These are phyloP conservation scores for Drosophila paramelanica DNA, from an alignment of 2,888 invertebrate species.

Conservation along the genomic window DNA sequence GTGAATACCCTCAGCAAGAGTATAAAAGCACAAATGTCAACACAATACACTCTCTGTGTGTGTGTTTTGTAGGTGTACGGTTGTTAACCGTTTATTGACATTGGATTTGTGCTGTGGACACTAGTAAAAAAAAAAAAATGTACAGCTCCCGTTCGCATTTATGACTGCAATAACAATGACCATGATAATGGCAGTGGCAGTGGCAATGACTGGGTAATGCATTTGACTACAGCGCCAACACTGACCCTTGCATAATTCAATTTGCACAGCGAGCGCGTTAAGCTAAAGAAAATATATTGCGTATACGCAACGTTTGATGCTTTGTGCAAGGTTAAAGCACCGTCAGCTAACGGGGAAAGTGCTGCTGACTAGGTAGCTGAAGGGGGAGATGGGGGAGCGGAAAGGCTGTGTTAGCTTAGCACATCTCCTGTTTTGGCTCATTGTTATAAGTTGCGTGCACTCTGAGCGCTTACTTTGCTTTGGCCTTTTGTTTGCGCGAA, in stretches of 20 bases:
- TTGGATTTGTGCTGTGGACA: slow-evolving; percentile 56
- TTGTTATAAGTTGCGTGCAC: slow-evolving; percentile 65
- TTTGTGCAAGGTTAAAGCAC: slow-evolving; percentile 35
- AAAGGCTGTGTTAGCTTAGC: slow-evolving; percentile 26
- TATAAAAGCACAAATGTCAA: slow-evolving; percentile 63
- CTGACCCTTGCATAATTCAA: slow-evolving; percentile 63
- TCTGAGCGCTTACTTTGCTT: slow-evolving; percentile 60
- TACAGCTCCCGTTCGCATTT: slow-evolving; percentile 47
- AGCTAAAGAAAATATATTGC: slow-evolving; percentile 43
- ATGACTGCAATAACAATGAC: slow-evolving; percentile 61
- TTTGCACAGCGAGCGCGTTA: slow-evolving; percentile 38
- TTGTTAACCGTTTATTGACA: slow-evolving; percentile 68
- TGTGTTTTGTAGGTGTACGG: neutral
- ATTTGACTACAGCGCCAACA: slow-evolving; percentile 22
- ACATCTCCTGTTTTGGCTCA: slow-evolving; percentile 43
- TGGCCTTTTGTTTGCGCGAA: slow-evolving; percentile 47
- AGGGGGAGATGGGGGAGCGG: neutral
- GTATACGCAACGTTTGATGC: slow-evolving; percentile 61
- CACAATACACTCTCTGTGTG: slow-evolving; percentile 16
- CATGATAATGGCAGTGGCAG: slow-evolving; percentile 53
- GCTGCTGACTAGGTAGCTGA: neutral
- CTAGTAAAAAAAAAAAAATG: slow-evolving; percentile 35
- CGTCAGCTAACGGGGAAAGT: slow-evolving; percentile 18
- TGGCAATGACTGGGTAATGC: slow-evolving; percentile 38
- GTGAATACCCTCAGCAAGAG: slow-evolving; percentile 6